Evolutionary conservation across 2,113 vertebrate genomes (phyloP), one percentile per base, ranked within the genome.

Genomic region (Proteles cristata): DNA sequence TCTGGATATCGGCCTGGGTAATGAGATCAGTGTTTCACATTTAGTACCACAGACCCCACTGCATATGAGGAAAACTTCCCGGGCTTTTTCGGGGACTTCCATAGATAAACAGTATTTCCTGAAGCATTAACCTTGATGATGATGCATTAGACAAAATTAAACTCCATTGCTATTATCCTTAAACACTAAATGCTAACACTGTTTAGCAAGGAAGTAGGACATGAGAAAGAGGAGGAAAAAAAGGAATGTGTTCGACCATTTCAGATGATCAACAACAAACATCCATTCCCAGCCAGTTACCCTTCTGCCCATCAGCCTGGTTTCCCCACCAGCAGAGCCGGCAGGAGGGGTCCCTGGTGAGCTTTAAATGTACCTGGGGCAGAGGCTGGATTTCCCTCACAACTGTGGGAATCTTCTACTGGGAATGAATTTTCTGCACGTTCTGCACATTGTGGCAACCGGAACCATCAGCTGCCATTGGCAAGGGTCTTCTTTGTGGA

Each of bases 251-350:
- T 33, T 53, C n/a, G 43, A 1, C 10, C 8, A 0, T 12, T 28
- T 88, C 26, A 45, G 69, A 43, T 15, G 28, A 7, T 2, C 9
- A 58, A 28, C 23, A 43, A 58, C 3, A 39, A 15, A 7, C 26
- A 7, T 23, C 23, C 6, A 0, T 23, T 80, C 66, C 69, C 23
- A 85, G 28, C 14, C 10, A n/a, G 12, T 31, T 9, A 11, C 15
- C 7, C 19, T 31, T n/a, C 21, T 28, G 0, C 58, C 31, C 39
- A 14, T 21, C 33, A 3, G 74, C 26, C 17, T 0, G 1, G 33
- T 39, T 55, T 73, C 23, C 31, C 43, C 43, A 21, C 5, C 11
- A 23, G 16, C 11, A 11, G 86, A 53, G 26, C 53, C 31, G 0
- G 1, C 10, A 3, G 53, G 25, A 45, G 5, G 55, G 55, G 69